Evolutionary conservation across 2,113 vertebrate genomes (phyloP).

Genomic region (Tauraco erythrolophus): DNA sequence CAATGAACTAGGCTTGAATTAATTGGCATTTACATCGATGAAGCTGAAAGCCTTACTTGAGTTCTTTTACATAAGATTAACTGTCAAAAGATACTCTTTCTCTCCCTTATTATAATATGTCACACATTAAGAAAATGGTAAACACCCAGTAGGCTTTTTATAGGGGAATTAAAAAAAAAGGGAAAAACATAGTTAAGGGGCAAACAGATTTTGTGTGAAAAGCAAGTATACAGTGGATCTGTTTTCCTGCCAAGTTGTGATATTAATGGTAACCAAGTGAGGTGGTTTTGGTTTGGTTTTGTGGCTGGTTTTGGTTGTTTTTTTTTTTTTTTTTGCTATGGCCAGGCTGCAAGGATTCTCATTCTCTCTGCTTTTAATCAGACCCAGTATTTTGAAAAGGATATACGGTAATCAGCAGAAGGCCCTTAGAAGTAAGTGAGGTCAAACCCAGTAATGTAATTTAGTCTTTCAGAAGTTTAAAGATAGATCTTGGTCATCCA

Average conservation of each 20-base stretch:
- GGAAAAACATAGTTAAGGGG: background rate
- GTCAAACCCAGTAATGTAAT: background rate
- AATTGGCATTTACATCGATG: background rate
- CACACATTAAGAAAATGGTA: background rate
- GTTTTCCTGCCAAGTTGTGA: background rate
- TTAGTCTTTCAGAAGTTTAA: background rate
- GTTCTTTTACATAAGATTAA: background rate
- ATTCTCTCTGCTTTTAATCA: background rate
- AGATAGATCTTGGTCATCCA: background rate
- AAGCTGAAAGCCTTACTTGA: background rate
- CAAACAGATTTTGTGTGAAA: background rate
- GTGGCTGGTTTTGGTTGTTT: too few relatives aligned
- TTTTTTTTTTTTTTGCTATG: background rate
- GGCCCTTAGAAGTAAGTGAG: background rate
- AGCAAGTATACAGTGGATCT: background rate
- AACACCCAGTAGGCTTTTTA: background rate
- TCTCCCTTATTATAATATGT: background rate
- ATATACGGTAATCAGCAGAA: background rate
- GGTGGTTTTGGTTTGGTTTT: too few relatives aligned
- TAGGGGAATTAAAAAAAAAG: background rate
- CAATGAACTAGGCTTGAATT: background rate
- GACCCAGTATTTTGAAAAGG: background rate
- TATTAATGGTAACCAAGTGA: background rate
- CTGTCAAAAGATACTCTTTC: background rate
- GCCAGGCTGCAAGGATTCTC: background rate